These are phyloP conservation scores for Corynorhinus townsendii DNA, from an alignment of 2,113 vertebrate species.

Conservation along the genomic window DNA sequence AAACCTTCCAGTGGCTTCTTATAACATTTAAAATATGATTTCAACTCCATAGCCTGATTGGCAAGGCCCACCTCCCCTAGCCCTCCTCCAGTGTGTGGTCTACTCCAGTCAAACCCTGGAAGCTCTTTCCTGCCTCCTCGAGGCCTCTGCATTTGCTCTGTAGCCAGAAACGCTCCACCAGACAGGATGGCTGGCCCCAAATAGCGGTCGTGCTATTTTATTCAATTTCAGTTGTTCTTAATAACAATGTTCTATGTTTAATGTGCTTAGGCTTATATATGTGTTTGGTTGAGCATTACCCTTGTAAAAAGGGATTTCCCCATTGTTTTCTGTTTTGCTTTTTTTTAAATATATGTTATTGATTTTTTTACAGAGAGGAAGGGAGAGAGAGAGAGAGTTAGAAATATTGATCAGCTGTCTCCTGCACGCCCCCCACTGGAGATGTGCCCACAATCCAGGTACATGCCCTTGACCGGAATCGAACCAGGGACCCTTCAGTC, in stretches of 20 bases:
- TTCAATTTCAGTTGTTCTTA: background rate
- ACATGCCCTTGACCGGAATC: too few species aligned
- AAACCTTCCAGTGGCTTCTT: background rate
- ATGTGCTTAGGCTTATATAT: background rate
- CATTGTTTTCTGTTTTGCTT: slow-evolving; percentile 1
- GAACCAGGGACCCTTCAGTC: too few species aligned
- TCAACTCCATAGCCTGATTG: background rate
- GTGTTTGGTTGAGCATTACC: background rate
- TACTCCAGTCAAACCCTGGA: background rate
- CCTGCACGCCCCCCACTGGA: too few species aligned
- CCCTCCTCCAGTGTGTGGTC: background rate
- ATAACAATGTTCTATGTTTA: background rate
- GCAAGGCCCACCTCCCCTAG: background rate
- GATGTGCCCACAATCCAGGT: too few species aligned
- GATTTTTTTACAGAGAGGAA: too few species aligned
- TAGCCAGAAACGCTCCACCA: background rate
- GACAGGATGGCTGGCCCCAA: background rate
- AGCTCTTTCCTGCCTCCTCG: background rate
- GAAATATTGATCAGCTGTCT: too few species aligned
- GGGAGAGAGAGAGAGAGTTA: too few species aligned
- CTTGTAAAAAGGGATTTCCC: background rate
- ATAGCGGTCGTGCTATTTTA: background rate
- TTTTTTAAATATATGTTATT: too few species aligned
- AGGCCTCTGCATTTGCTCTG: background rate
- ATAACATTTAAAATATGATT: background rate